Evolutionary conservation across 2,888 invertebrate species (phyloP).

Genomic region (Andrena dorsata): DNA sequence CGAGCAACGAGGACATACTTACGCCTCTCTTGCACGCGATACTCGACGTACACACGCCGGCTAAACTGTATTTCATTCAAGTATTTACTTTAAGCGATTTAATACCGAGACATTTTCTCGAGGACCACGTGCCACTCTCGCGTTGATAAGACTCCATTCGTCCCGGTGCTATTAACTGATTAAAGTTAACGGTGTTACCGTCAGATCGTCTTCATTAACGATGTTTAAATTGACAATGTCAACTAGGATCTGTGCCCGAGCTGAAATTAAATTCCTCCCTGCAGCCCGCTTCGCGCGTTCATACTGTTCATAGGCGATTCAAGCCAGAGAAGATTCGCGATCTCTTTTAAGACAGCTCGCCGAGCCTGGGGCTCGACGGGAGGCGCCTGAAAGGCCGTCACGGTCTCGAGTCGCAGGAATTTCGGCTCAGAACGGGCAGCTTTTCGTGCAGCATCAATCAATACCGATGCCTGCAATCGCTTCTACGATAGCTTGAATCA

Average conservation of each 20-base stretch:
- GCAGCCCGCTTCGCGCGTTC: too few species aligned
- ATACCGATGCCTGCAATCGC: too few species aligned
- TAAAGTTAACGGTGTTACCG: slow-evolving; percentile 27
- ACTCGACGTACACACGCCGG: slow-evolving; percentile 22
- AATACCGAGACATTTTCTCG: slow-evolving; percentile 19
- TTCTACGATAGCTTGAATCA: not conserved
- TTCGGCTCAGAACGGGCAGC: too few species aligned
- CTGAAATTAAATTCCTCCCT: slow-evolving; percentile 1
- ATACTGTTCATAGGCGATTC: not conserved
- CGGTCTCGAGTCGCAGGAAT: too few species aligned
- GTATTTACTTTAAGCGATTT: slow-evolving; percentile 54
- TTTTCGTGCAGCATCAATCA: too few species aligned
- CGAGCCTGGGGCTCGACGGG: too few species aligned
- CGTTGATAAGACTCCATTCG: slow-evolving; percentile 13
- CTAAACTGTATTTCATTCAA: slow-evolving; percentile 33
- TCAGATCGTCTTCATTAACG: slow-evolving; percentile 31
- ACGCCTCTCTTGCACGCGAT: slow-evolving; percentile 71
- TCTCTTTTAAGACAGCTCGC: too few species aligned
- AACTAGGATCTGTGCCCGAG: not conserved
- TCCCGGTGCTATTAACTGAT: slow-evolving; percentile 51
- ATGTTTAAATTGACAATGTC: slow-evolving; percentile 39
- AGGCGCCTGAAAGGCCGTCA: too few species aligned
- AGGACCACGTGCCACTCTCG: not conserved
- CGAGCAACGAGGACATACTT: slow-evolving; percentile 85
- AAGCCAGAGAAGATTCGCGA: too few species aligned